Conservation (phyloP, 2,888 invertebrate species). For the Cinara cedri region DNA sequence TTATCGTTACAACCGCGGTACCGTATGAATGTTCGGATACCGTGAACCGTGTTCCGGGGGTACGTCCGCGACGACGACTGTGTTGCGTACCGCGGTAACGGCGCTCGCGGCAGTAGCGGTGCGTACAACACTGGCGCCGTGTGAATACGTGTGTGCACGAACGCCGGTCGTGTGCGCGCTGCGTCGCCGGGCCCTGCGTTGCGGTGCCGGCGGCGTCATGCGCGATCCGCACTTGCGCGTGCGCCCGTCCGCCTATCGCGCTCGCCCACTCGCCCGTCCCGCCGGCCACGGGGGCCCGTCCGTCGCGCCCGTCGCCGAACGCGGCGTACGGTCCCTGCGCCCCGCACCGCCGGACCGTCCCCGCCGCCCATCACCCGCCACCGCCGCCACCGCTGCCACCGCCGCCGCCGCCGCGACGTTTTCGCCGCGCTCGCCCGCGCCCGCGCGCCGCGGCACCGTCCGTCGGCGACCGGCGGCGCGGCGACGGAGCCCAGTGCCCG, state of each 20-base stretch:
- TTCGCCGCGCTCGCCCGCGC: not conserved
- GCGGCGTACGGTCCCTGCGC: not conserved
- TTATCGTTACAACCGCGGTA: not conserved
- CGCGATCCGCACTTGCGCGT: slow-evolving; percentile 30
- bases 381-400: not conserved
- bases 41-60: not conserved
- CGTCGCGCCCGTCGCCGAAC: not conserved
- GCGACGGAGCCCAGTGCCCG: not conserved
- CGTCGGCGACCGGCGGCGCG: not conserved
- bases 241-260: not conserved
- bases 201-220: slow-evolving; percentile 40
- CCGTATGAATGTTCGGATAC: not conserved
- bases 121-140: not conserved
- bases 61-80: not conserved
- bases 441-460: not conserved
- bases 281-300: not conserved
- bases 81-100: not conserved
- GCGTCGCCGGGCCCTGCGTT: slow-evolving; percentile 38
- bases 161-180: slow-evolving; percentile 54
- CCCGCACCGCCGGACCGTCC: not conserved
- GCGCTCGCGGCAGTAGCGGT: slow-evolving; percentile 2
- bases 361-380: not conserved
- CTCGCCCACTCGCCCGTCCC: not conserved
- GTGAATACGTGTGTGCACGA: slow-evolving; percentile 30
- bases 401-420: not conserved